Conservation (phyloP, 2,113 vertebrate species). For the Zosterops hypoxanthus region DNA sequence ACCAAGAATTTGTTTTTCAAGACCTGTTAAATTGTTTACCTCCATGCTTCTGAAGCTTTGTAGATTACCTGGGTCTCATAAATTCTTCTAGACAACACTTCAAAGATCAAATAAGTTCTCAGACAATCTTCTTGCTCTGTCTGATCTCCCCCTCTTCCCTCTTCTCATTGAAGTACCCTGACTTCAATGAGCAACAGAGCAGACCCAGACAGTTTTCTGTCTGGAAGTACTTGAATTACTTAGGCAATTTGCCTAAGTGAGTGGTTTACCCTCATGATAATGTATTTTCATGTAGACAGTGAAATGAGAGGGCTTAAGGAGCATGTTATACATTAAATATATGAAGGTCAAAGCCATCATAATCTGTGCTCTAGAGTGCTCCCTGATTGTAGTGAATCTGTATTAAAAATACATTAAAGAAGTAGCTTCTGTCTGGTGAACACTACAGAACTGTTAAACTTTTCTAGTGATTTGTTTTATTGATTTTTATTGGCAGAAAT, state of each 20-base stretch:
- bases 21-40: neutral
- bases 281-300: neutral
- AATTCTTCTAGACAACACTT: neutral
- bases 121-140: neutral
- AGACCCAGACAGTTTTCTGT: conserved; percentile 36
- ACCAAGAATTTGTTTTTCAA: neutral
- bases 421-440: neutral
- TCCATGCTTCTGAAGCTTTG: neutral
- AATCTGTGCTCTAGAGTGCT: neutral
- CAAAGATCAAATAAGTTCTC: conserved; percentile 21
- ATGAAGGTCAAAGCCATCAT: neutral
- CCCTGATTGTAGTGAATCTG: neutral
- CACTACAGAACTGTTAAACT: neutral
- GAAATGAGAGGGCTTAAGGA: neutral
- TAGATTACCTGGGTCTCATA: neutral
- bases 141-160: neutral
- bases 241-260: conserved; percentile 18
- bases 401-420: conserved; percentile 4
- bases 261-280: conserved; percentile 17
- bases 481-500: conserved; percentile 14
- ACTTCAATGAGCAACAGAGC: neutral
- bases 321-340: neutral
- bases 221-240: conserved; percentile 1
- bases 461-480: neutral
- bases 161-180: neutral